These are phyloP conservation scores for chimpanzee (Pan troglodytes) DNA, from an alignment of 2,113 vertebrate genomes.

Conservation along the genomic window DNA sequence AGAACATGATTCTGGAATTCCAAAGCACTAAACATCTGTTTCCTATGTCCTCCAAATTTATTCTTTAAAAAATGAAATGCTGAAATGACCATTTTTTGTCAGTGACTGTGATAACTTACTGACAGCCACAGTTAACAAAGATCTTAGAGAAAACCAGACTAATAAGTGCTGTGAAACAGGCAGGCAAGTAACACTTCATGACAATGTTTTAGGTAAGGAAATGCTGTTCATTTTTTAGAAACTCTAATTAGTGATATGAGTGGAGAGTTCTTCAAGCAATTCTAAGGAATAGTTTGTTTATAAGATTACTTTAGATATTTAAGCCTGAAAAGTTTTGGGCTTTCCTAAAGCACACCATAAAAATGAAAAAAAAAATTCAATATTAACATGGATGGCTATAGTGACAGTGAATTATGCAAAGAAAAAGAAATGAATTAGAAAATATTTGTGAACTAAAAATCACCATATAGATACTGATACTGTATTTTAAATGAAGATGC, in stretches of 20 bases:
- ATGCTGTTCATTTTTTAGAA: conserved; percentile 22
- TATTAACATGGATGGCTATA: background rate
- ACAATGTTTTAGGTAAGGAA: background rate
- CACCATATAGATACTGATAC: background rate
- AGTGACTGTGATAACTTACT: background rate
- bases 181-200: conserved; percentile 7
- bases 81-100: background rate
- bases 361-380: background rate
- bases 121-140: conserved; percentile 61
- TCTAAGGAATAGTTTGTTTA: background rate
- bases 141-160: conserved; percentile 37
- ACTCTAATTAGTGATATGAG: background rate
- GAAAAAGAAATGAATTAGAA: background rate
- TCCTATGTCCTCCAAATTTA: background rate
- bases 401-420: background rate
- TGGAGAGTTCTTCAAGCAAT: background rate
- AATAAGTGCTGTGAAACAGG: conserved; percentile 44
- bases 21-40: background rate
- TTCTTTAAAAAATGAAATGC: background rate
- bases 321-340: background rate
- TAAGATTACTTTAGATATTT: background rate
- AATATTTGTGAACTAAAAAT: background rate
- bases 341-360: background rate
- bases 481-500: background rate
- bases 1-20: background rate